Evolutionary conservation across 2,113 vertebrate genomes (phyloP).

Genomic region (Dicerorhinus sumatrensis): DNA sequence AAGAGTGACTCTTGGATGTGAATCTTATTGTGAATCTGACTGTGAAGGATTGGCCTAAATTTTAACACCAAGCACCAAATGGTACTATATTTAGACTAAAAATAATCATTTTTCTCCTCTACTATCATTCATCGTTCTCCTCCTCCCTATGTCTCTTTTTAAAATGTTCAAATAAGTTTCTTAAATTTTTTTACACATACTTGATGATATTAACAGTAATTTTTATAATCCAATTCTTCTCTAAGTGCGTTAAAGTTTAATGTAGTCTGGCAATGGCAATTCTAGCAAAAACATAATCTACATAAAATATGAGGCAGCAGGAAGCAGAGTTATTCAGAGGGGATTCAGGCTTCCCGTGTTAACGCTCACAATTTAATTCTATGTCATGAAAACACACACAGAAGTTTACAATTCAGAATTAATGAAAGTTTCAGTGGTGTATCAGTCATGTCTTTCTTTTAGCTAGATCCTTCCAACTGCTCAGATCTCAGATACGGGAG

Average conservation of each 20-base stretch:
- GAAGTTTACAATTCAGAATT: neutral
- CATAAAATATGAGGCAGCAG: conserved; percentile 76
- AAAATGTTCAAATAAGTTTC: conserved; percentile 56
- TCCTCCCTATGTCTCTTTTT: neutral
- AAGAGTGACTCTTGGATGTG: neutral
- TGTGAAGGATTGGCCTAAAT: neutral
- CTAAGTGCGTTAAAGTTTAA: conserved; percentile 80
- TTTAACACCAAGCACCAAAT: neutral
- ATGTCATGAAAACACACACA: neutral
- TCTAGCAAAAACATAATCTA: conserved; percentile 73
- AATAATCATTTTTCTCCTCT: conserved; percentile 20
- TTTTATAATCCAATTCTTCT: conserved; percentile 78
- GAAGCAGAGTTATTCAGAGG: conserved; percentile 61
- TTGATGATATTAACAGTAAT: conserved; percentile 67
- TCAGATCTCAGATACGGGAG: conserved; percentile 46
- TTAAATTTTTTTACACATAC: conserved; percentile 64
- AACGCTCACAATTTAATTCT: conserved; percentile 58
- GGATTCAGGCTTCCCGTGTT: conserved; percentile 3
- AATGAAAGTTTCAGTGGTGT: neutral
- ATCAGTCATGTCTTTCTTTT: neutral
- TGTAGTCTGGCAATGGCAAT: conserved; percentile 63
- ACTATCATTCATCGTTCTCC: neutral
- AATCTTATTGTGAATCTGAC: neutral
- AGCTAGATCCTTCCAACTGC: neutral
- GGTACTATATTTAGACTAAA: conserved; percentile 22